Conservation (phyloP, 37 sponge, comb jelly and placozoan species). For the Axinella damicornis region DNA sequence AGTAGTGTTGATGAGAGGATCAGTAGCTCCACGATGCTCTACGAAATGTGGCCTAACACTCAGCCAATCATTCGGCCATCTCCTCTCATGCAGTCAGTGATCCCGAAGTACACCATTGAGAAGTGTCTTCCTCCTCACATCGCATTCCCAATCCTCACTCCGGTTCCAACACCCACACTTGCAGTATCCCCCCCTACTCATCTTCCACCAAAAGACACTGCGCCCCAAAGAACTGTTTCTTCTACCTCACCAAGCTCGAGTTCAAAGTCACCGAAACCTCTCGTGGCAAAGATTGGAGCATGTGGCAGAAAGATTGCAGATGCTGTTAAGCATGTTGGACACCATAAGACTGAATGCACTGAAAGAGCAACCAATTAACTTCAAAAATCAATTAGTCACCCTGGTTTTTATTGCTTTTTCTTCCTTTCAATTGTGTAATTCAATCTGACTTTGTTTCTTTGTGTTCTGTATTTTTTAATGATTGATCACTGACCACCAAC, state of each 20-base stretch:
- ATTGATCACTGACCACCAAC: no score
- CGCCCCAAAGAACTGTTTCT: background rate
- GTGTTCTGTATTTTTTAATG: no score
- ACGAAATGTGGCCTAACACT: conserved; percentile 29
- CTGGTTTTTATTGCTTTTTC: no score
- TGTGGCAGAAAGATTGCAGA: conserved; percentile 44
- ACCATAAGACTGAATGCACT: background rate
- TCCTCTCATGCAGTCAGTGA: background rate
- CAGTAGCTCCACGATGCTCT: background rate
- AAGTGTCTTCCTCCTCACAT: conserved; percentile 31
- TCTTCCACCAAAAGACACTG: no score
- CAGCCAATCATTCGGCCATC: conserved; percentile 24
- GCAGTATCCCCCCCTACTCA: no score
- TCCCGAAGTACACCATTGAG: conserved; percentile 55
- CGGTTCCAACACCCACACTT: no score
- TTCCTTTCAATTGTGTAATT: no score
- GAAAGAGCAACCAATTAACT: no score
- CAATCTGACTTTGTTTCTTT: no score
- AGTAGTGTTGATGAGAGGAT: conserved; percentile 14
- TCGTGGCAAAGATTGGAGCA: conserved; percentile 30
- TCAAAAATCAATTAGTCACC: no score
- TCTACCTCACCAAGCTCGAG: background rate
- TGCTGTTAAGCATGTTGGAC: conserved; percentile 16
- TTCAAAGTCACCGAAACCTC: conserved; percentile 1
- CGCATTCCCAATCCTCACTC: no score